Conservation (phyloP, 2,888 invertebrate species). For the Hipparchia semele region DNA sequence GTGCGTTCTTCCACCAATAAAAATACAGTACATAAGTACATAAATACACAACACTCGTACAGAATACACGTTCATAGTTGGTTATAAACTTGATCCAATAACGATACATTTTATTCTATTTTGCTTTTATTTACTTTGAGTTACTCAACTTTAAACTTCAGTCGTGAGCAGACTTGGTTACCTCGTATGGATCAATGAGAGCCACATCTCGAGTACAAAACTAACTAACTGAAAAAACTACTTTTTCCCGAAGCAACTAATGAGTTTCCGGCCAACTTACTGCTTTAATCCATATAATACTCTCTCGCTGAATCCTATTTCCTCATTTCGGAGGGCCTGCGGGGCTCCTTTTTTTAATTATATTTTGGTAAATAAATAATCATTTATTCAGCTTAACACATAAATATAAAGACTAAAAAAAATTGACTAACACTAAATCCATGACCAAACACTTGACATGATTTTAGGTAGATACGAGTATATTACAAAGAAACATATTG, state of each 20-base stretch:
- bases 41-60: too few species aligned
- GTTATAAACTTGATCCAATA: slow-evolving; percentile 6
- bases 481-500: too few species aligned
- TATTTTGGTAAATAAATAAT: too few species aligned
- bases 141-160: slow-evolving; percentile 5
- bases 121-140: slow-evolving; percentile 10
- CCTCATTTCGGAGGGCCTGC: too few species aligned
- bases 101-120: slow-evolving; percentile 17
- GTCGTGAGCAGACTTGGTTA: slow-evolving; percentile 13
- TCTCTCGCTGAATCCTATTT: too few species aligned
- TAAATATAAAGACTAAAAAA: too few species aligned
- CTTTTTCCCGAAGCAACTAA: neutral
- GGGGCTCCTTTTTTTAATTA: too few species aligned
- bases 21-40: neutral
- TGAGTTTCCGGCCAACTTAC: slow-evolving; percentile 1
- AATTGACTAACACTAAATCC: too few species aligned
- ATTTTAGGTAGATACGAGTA: too few species aligned
- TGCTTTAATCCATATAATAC: neutral
- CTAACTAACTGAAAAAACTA: slow-evolving; percentile 3
- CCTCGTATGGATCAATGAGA: neutral
- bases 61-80: neutral
- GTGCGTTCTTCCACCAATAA: too few species aligned
- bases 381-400: too few species aligned
- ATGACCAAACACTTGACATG: too few species aligned
- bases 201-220: neutral